These are phyloP conservation scores for Nothobranchius furzeri DNA, from an alignment of 2,113 vertebrate species.

Conservation along the genomic window DNA sequence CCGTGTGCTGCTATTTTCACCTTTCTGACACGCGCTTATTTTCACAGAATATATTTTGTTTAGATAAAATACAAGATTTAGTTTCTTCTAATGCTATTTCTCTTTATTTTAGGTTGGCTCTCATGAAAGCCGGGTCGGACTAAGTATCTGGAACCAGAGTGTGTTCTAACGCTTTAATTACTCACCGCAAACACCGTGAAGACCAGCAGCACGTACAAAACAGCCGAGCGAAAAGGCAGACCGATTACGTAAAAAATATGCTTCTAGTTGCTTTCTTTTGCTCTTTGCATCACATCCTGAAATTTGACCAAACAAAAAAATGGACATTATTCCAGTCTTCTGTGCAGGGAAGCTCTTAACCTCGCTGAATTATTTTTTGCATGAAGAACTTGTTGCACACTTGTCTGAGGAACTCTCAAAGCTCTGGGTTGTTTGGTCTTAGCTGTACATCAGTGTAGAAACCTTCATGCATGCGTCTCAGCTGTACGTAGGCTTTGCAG, in stretches of 20 bases:
- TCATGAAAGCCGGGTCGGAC: slow-evolving; percentile 45
- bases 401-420: slow-evolving; percentile 25
- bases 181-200: slow-evolving; percentile 38
- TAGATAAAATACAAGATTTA: not conserved
- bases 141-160: slow-evolving; percentile 34
- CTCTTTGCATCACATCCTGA: not conserved
- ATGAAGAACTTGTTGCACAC: slow-evolving; percentile 62
- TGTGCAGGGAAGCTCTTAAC: slow-evolving; percentile 44
- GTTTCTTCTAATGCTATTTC: slow-evolving; percentile 16
- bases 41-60: slow-evolving; percentile 15
- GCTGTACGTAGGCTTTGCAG: slow-evolving; percentile 86
- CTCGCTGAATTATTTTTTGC: slow-evolving; percentile 50
- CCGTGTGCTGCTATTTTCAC: slow-evolving; percentile 50
- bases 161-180: slow-evolving; percentile 17
- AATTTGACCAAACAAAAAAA: slow-evolving; percentile 13
- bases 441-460: slow-evolving; percentile 85
- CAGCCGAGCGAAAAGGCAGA: slow-evolving; percentile 22
- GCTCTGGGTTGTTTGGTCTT: slow-evolving; percentile 78
- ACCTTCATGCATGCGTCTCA: slow-evolving; percentile 88
- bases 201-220: slow-evolving; percentile 42
- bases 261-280: not conserved
- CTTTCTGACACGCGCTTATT: slow-evolving; percentile 49
- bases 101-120: slow-evolving; percentile 58
- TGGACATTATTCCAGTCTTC: slow-evolving; percentile 35
- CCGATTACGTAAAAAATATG: slow-evolving; percentile 27